Percentiles rank a stretch among this genome's conserved stretches.
Conservation (phyloP, 2,797 vertebrate genomes). For the Chiroxiphia lanceolata region DNA sequence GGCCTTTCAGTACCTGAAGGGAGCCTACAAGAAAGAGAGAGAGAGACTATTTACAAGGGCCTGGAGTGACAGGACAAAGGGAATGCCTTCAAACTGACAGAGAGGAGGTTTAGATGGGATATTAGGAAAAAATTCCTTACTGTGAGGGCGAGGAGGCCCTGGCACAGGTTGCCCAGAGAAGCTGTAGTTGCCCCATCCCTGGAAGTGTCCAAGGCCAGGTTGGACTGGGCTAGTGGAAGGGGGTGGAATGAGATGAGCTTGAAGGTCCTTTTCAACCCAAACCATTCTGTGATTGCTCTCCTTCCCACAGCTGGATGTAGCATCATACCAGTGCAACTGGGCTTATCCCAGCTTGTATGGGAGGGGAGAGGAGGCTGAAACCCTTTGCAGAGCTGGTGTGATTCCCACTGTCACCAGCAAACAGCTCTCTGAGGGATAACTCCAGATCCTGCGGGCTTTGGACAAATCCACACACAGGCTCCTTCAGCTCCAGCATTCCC, state of each 20-base stretch:
- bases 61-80: not conserved
- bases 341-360: fast-evolving
- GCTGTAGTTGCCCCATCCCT: not conserved
- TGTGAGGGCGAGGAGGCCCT: fast-evolving
- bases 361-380: not conserved
- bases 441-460: fast-evolving
- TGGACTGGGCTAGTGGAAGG: not conserved
- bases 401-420: not conserved
- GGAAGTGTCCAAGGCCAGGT: not conserved
- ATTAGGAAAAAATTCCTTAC: not conserved
- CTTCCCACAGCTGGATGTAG: not conserved
- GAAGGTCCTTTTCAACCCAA: not conserved
- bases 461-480: fast-evolving
- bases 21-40: not conserved
- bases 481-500: not conserved
- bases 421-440: not conserved
- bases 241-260: not conserved
- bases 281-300: not conserved
- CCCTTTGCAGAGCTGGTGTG: not conserved
- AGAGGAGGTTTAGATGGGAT: not conserved
- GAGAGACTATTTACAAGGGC: not conserved
- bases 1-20: not conserved
- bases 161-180: not conserved
- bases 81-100: not conserved
- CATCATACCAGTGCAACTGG: not conserved